Base-by-base conservation (phyloP, 2,113 vertebrate genomes). In the Hypomesus transpacificus region DNA sequence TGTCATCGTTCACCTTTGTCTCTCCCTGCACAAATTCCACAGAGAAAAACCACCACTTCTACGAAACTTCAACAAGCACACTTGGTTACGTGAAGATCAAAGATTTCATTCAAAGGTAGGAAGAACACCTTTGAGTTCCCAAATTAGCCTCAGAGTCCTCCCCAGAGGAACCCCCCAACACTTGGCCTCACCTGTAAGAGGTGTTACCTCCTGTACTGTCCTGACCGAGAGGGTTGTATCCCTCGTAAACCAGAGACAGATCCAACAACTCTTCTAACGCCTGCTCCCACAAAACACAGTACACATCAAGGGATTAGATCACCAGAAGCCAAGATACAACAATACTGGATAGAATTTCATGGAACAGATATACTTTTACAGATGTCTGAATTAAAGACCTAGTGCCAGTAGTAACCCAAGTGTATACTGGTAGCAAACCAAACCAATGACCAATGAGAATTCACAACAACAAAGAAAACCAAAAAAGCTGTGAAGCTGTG, bases 151-250 rank as follows among this genome's bases (percentile, higher is more conserved):
- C 73, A 68, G 68, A 50, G 62, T 28, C 6, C 18, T 21, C 3
- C 13, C 56, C 56, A 13, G 8, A 21, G 8, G 6, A 20, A n/a
- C 21, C 56, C 9, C 21, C 56, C 56, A n/a, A 24, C 39, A 56
- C 81, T 73, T 71, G 76, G 74, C 59, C 68, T 83, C 71, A 80
- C 73, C 82, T 82, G 79, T 53, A 68, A 22, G 80, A 84, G 21
- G 85, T 71, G 82, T 82, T 72, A 74, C 66, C 70, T 79, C 76
- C 70, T 75, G 69, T 51, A 2, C 66, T 61, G 64, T 68, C 26
- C 62, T 28, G 68, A 5, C 70, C 3, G 14, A 4, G 26, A 21
- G 53, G 58, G 58, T 63, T n/a, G 66, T 0, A 13, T 52, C 69
- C 57, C 31, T 75, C 51, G 13, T 77, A 82, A 85, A 72, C 75